These are phyloP conservation scores for Myoxocephalus aenaeus DNA, from an alignment of 2,797 vertebrate genomes.

Conservation along the genomic window DNA sequence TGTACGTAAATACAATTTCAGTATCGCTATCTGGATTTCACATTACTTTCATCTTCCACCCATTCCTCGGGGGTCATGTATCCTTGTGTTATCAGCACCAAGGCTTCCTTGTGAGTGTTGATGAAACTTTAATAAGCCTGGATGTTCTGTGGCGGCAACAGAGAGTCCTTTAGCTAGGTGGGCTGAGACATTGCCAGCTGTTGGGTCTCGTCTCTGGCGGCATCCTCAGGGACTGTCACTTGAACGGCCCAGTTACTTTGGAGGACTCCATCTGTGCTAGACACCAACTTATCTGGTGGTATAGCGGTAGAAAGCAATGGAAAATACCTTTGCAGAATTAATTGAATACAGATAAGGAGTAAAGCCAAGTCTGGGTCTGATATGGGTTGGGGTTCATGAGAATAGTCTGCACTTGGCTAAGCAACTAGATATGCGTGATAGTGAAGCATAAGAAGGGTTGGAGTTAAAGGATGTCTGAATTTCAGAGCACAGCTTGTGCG, in stretches of 20 bases:
- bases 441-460: constrained; percentile 19
- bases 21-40: constrained; percentile 44
- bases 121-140: constrained; percentile 76
- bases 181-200: constrained; percentile 69
- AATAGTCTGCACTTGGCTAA: constrained; percentile 10
- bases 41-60: constrained; percentile 54
- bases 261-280: constrained; percentile 55
- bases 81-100: constrained; percentile 55
- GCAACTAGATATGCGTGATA: constrained; percentile 30
- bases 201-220: constrained; percentile 56
- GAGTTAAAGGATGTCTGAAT: constrained; percentile 49
- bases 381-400: constrained; percentile 36
- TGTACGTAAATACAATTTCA: constrained; percentile 52
- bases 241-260: constrained; percentile 48
- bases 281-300: constrained; percentile 32
- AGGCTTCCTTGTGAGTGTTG: constrained; percentile 54
- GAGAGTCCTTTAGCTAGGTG: constrained; percentile 67
- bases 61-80: constrained; percentile 50
- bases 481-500: constrained; percentile 40
- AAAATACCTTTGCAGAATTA: constrained; percentile 45
- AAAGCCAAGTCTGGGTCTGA: constrained; percentile 38
- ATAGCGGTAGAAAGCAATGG: constrained; percentile 26
- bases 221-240: constrained; percentile 59
- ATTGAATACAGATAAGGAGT: constrained; percentile 50
- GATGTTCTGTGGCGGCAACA: constrained; percentile 51